Evolutionary conservation across 2,888 invertebrate species (phyloP).

Genomic region (Zele albiditarsus): DNA sequence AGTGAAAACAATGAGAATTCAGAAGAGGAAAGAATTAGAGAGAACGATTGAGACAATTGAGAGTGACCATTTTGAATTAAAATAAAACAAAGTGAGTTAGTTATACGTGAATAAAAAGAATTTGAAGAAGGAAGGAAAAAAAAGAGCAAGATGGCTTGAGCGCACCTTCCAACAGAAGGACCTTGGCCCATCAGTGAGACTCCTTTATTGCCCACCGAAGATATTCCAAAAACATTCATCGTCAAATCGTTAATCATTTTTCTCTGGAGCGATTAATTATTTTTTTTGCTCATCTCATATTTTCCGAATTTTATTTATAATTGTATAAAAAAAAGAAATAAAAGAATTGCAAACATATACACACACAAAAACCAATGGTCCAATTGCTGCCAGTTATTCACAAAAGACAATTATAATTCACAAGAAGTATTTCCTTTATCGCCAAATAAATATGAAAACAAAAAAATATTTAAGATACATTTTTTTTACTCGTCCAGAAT

Average conservation of each 20-base stretch:
- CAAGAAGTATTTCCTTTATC: conserved; percentile 35
- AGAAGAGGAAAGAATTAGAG: conserved; percentile 31
- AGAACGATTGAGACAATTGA: conserved; percentile 10
- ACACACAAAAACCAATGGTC: neutral
- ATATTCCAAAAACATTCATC: conserved; percentile 46
- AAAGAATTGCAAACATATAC: conserved; percentile 53
- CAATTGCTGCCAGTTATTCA: conserved; percentile 42
- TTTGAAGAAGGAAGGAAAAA: conserved; percentile 27
- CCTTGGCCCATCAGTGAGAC: conserved; percentile 27
- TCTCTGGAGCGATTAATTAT: neutral
- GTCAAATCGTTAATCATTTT: neutral
- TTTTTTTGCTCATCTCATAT: neutral
- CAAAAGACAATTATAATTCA: conserved; percentile 42
- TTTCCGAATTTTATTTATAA: conserved; percentile 17
- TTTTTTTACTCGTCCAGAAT: neutral
- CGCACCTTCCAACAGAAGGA: conserved; percentile 47
- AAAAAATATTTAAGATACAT: conserved; percentile 33
- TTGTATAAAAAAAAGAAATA: conserved; percentile 8
- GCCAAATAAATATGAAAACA: conserved; percentile 42
- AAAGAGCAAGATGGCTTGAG: conserved; percentile 44
- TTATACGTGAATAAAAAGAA: conserved; percentile 10
- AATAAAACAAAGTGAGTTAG: conserved; percentile 35
- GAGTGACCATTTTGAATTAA: conserved; percentile 5
- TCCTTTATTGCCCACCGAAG: conserved; percentile 51
- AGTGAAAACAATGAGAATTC: conserved; percentile 23